phyloP scores from a whole-genome alignment of 2,888 invertebrate genomes.

The Campoletis raptor region DNA sequence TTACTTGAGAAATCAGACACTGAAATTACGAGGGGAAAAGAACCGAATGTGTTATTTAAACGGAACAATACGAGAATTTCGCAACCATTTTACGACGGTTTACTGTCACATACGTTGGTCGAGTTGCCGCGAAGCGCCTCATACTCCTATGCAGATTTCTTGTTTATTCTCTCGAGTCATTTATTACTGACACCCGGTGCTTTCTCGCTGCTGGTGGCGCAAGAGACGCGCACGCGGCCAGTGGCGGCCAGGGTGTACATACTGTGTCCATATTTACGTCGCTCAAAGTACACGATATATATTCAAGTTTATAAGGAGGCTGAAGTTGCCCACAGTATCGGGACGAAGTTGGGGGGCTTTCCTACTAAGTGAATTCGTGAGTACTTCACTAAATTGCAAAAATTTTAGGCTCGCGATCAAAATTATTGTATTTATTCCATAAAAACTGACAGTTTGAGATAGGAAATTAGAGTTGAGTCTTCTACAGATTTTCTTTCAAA shows the following conservation, averaged over 20 bases:
- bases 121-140: slow-evolving; percentile 18
- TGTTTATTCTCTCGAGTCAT: slow-evolving; percentile 53
- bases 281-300: background rate
- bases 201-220: slow-evolving; percentile 57
- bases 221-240: slow-evolving; percentile 43
- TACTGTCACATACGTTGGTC: background rate
- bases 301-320: slow-evolving; percentile 15
- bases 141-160: slow-evolving; percentile 18
- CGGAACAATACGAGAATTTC: background rate
- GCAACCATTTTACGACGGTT: background rate
- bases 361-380: background rate
- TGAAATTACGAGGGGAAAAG: background rate
- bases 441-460: no score
- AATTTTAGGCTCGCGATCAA: background rate
- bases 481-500: no score
- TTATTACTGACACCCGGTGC: slow-evolving; percentile 49
- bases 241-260: background rate
- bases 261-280: background rate
- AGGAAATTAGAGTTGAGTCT: no score
- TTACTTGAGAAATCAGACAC: background rate
- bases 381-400: background rate
- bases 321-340: background rate
- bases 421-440: no score
- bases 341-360: background rate
- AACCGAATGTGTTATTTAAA: background rate